Base-by-base conservation (phyloP, 2,888 invertebrate genomes). In the Aporophyla lueneburgensis region DNA sequence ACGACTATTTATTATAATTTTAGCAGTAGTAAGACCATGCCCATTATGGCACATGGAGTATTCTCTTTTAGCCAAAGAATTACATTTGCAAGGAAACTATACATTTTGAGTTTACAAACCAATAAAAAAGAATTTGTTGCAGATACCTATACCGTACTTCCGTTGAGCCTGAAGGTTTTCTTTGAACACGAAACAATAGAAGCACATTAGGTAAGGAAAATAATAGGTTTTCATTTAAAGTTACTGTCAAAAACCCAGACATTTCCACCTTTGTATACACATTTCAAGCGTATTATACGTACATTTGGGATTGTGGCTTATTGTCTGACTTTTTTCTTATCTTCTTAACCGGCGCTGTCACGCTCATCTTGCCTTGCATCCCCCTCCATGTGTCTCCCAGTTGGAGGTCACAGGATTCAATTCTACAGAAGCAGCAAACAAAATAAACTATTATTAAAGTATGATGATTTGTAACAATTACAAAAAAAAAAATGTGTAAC, bases 361-460 rank as follows among this genome's bases (percentile, higher is more conserved):
- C 97, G 97, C 98, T 98, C 98, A 98, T 98, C 98, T 98, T 98
- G 98, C 97, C 97, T 98, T 98, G 98, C 97, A 97, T 97, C 97
- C 98, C 98, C 97, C 98, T 98, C 97, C 98, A 97, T 97, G 97
- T 96, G 97, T 97, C 97, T 96, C 96, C 97, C 95, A 96, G 96
- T 94, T 97, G 98, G 97, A 98, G 97, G 97, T 98, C 98, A 98
- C 98, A 98, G 97, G 98, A 98, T 97, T 98, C 98, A 97, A 98
- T 98, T 98, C 98, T 98, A 97, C 88, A 95, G 94, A 94, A 95
- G 94, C 94, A 95, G 94, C 94, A 98, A 98, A 95, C 92, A 95
- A 91, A 94, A 94, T 93, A 92, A 92, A 93, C 93, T 92, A 91
- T 94, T 93, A 94, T 93, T 94, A 94, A 93, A 91, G 89, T 89